Percentiles rank a stretch among this genome's conserved stretches.
phyloP scores from a whole-genome alignment of 2,888 invertebrate species.

The Erannis defoliaria region DNA sequence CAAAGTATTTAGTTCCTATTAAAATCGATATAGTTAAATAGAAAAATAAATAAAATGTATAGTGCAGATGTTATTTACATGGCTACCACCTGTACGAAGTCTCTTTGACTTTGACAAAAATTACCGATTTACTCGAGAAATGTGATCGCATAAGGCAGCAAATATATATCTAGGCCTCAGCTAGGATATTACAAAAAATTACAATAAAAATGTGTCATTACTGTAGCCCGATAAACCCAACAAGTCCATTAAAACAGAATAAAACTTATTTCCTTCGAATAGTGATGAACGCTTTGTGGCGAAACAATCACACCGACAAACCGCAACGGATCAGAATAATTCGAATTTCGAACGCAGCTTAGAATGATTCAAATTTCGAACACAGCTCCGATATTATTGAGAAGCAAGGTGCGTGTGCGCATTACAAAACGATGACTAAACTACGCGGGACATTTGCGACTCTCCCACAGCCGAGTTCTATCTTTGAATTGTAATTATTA shows the following conservation, averaged over 20 bases:
- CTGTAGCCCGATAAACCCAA: background rate
- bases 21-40: too few species aligned
- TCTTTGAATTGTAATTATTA: constrained; percentile 52
- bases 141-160: too few species aligned
- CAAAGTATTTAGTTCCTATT: too few species aligned
- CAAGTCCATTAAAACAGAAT: background rate
- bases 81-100: too few species aligned
- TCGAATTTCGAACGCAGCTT: constrained; percentile 51
- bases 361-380: constrained; percentile 56
- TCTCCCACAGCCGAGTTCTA: constrained; percentile 56
- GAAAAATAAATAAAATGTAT: too few species aligned
- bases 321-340: constrained; percentile 25
- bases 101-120: too few species aligned
- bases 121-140: too few species aligned
- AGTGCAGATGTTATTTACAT: too few species aligned
- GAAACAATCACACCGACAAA: constrained; percentile 13
- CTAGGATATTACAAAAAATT: background rate
- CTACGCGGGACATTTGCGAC: constrained; percentile 49
- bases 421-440: constrained; percentile 81
- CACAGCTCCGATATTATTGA: constrained; percentile 68
- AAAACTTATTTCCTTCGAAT: background rate
- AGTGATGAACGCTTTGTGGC: constrained; percentile 4
- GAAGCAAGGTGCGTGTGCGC: constrained; percentile 69
- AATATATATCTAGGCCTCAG: background rate
- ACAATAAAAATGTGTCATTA: background rate